Percentiles rank a stretch among this genome's conserved stretches.
These are phyloP conservation scores for Caranx melampygus DNA, from an alignment of 2,113 vertebrate genomes.

Conservation along the genomic window DNA sequence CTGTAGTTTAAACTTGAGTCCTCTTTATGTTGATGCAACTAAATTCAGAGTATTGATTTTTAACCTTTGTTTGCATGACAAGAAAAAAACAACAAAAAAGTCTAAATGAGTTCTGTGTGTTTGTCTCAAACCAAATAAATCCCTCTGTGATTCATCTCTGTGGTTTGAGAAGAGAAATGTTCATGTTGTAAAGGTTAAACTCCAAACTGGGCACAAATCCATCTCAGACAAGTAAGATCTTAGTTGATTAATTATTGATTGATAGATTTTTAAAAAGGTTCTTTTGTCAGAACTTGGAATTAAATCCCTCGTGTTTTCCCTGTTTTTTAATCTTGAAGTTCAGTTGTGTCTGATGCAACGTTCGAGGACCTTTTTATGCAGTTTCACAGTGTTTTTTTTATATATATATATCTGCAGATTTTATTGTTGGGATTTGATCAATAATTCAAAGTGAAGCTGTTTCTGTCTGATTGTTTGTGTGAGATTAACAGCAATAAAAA, in stretches of 20 bases:
- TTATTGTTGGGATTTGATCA: slow-evolving; percentile 37
- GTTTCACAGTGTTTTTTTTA: slow-evolving; percentile 23
- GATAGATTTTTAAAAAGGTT: too few relatives aligned
- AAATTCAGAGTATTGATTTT: background rate
- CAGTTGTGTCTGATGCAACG: background rate
- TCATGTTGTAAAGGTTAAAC: background rate
- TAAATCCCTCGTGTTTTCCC: background rate
- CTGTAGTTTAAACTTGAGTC: background rate
- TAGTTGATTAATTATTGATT: too few relatives aligned
- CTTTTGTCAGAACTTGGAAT: background rate
- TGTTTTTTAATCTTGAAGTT: background rate
- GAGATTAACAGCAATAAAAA: slow-evolving; percentile 58
- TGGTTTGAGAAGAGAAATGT: background rate
- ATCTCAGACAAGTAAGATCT: background rate
- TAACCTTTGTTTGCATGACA: slow-evolving; percentile 1
- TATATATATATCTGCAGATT: slow-evolving; percentile 13
- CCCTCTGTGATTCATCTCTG: background rate
- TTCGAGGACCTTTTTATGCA: background rate
- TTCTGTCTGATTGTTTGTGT: slow-evolving; percentile 35
- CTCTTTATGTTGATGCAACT: background rate
- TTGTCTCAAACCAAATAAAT: background rate
- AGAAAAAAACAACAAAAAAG: background rate
- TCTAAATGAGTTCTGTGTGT: slow-evolving; percentile 14
- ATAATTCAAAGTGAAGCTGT: slow-evolving; percentile 9
- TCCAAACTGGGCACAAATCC: background rate